phyloP scores from a whole-genome alignment of 2,888 invertebrate species.

The Agriopis marginaria region DNA sequence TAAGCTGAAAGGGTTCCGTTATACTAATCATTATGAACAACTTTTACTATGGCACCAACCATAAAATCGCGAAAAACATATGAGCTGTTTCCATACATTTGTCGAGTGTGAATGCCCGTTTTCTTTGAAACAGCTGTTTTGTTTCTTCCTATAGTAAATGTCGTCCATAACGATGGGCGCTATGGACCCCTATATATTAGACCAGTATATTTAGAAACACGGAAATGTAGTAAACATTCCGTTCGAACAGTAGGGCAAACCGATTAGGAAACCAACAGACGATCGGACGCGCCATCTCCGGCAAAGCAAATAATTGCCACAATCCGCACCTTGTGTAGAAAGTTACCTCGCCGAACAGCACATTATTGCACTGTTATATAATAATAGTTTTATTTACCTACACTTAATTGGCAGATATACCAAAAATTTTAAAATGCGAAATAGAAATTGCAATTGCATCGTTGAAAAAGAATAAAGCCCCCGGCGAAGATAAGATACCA shows the following conservation, averaged over 20 bases:
- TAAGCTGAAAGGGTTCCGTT: too few species aligned
- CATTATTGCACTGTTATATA: constrained; percentile 13
- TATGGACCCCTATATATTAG: too few species aligned
- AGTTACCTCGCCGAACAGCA: constrained; percentile 37
- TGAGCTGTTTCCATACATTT: too few species aligned
- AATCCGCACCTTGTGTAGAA: constrained; percentile 51
- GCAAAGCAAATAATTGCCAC: constrained; percentile 47
- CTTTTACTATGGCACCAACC: too few species aligned
- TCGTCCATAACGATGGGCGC: too few species aligned
- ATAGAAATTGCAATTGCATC: too few species aligned
- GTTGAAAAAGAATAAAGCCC: too few species aligned
- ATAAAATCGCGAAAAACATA: too few species aligned
- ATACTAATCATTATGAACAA: too few species aligned
- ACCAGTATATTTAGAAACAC: constrained; percentile 1
- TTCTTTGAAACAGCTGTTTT: neutral
- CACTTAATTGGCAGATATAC: constrained; percentile 12
- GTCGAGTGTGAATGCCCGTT: neutral
- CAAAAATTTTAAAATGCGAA: too few species aligned
- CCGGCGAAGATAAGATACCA: too few species aligned
- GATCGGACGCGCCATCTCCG: constrained; percentile 20
- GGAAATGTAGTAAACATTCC: constrained; percentile 17
- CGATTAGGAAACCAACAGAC: constrained; percentile 12
- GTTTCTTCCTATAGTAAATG: too few species aligned
- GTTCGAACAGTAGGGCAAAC: constrained; percentile 1
- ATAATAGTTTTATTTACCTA: constrained; percentile 3